Conservation (phyloP, 2,113 vertebrate species). For the Echinops telfairi region DNA sequence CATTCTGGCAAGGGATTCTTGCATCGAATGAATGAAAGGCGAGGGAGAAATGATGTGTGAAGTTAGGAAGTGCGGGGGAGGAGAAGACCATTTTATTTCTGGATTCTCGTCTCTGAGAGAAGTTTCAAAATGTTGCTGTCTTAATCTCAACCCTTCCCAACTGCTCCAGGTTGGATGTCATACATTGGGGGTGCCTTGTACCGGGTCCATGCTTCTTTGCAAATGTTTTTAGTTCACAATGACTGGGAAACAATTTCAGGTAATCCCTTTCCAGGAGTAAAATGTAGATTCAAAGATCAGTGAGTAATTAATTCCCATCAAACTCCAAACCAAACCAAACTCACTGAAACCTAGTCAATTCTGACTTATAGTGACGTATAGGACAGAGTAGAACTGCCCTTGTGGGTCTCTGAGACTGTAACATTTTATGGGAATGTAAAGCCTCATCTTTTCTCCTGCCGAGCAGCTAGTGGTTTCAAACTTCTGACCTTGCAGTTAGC, state of each 20-base stretch:
- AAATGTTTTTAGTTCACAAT: background rate
- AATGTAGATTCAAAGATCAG: conserved; percentile 14
- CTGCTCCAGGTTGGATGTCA: background rate
- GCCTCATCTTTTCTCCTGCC: no score
- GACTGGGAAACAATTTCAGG: background rate
- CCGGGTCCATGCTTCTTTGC: background rate
- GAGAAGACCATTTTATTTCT: background rate
- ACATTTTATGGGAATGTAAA: no score
- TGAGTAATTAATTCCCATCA: background rate
- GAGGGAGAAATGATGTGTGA: background rate
- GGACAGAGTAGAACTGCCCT: no score
- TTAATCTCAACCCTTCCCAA: background rate
- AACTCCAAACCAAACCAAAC: background rate
- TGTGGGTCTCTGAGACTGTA: no score
- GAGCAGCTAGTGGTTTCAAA: no score
- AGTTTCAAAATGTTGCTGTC: conserved; percentile 2
- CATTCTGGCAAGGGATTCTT: background rate
- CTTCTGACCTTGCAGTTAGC: no score
- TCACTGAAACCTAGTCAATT: no score
- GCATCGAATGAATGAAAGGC: background rate
- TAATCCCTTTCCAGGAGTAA: conserved; percentile 38
- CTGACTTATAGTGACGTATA: no score
- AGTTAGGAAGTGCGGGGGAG: background rate
- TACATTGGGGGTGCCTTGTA: background rate
- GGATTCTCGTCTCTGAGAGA: conserved; percentile 25